phyloP scores from a whole-genome alignment of 2,113 vertebrate genomes.

The Bambusicola thoracicus region DNA sequence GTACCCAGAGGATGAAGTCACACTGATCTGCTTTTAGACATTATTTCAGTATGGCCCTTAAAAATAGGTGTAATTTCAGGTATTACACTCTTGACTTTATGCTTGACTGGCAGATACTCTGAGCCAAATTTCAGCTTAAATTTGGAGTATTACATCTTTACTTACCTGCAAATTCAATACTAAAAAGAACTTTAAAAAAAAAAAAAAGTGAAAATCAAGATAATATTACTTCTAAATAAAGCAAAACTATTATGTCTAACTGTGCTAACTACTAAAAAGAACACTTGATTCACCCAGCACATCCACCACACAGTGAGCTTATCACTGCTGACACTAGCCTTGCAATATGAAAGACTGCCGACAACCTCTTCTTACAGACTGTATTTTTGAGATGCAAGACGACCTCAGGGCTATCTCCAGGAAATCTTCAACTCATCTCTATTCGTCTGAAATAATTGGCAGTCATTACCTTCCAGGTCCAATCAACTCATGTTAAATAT shows the following conservation, averaged over 20 bases:
- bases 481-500: conserved; percentile 14
- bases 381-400: not conserved
- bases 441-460: not conserved
- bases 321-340: not conserved
- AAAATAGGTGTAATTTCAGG: not conserved
- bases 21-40: not conserved
- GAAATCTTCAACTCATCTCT: conserved; percentile 19
- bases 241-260: not conserved
- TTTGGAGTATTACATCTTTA: not conserved
- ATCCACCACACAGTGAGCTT: not conserved
- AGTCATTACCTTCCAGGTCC: not conserved
- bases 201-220: not conserved
- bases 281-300: not conserved
- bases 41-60: not conserved
- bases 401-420: not conserved
- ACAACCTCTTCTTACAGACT: not conserved
- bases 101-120: not conserved
- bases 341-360: not conserved
- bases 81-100: not conserved
- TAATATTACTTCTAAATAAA: not conserved
- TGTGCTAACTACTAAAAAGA: not conserved
- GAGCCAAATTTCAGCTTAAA: not conserved
- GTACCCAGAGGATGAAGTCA: not conserved
- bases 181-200: not conserved
- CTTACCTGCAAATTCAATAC: not conserved